Percentiles rank a stretch among this genome's conserved stretches.
phyloP scores from a whole-genome alignment of 1,140 invertebrate species.

The Zaprionus tsacasi region DNA sequence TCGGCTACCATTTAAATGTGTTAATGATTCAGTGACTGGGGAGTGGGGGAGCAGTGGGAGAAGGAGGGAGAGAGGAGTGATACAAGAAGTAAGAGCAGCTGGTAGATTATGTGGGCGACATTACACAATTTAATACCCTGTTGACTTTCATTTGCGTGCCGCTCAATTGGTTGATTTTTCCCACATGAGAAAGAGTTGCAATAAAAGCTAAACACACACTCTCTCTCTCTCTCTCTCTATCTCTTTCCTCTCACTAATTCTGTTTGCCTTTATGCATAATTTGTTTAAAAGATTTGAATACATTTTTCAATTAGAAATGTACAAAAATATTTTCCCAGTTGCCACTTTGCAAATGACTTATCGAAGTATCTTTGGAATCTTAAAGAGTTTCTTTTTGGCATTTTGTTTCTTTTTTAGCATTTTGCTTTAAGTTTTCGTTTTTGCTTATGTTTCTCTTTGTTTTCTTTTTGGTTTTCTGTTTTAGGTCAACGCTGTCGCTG shows the following conservation, averaged over 20 bases:
- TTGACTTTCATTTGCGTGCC: conserved; percentile 45
- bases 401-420: conserved; percentile 5
- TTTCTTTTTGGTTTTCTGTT: conserved; percentile 18
- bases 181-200: conserved; percentile 21
- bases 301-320: conserved; percentile 11
- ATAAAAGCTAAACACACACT: neutral
- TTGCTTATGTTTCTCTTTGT: conserved; percentile 1
- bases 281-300: neutral
- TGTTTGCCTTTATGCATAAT: conserved; percentile 6
- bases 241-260: neutral
- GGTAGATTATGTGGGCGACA: conserved; percentile 33
- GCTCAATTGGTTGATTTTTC: conserved; percentile 45
- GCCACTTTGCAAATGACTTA: conserved; percentile 18
- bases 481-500: conserved; percentile 32
- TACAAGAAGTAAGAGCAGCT: conserved; percentile 9
- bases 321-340: conserved; percentile 20
- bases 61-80: neutral
- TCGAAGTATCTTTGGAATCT: conserved; percentile 9
- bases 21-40: conserved; percentile 32
- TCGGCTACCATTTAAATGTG: conserved; percentile 38
- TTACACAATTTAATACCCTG: conserved; percentile 44
- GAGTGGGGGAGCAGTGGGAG: neutral
- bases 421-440: neutral
- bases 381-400: neutral
- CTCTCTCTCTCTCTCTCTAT: neutral